A percentile compares a stretch with the other conserved stretches of the same genome.
phyloP scores from a whole-genome alignment of 2,797 vertebrate species.

The Anguilla megastoma region DNA sequence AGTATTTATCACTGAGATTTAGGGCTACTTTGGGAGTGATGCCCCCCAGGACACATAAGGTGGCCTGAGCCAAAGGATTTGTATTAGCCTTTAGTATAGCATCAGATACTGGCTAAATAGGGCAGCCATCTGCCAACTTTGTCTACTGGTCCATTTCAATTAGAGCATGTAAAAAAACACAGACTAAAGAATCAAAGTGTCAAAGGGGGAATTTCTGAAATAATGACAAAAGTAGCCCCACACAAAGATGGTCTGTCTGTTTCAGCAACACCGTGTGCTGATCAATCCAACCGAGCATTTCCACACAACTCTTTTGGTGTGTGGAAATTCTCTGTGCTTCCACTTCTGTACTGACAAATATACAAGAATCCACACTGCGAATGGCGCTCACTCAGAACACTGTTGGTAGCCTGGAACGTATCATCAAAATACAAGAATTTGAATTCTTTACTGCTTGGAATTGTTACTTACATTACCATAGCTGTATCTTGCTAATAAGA shows the following conservation, averaged over 20 bases:
- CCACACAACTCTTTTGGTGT: no score
- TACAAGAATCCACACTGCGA: neutral
- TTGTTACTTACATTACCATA: no score
- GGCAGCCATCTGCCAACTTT: slow-evolving; percentile 36
- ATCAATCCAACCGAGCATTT: no score
- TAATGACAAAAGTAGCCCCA: neutral
- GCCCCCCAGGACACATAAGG: neutral
- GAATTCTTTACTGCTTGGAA: no score
- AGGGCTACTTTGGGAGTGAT: neutral
- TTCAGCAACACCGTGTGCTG: neutral
- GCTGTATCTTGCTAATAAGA: no score
- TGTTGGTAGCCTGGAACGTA: neutral
- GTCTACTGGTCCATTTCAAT: neutral
- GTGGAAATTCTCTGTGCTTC: no score
- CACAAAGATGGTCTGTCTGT: neutral
- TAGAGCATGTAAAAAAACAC: neutral
- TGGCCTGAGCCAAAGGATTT: slow-evolving; percentile 31
- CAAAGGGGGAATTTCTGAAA: slow-evolving; percentile 11
- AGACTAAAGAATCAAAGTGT: neutral
- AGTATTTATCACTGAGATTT: neutral
- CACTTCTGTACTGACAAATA: no score
- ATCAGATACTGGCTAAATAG: slow-evolving; percentile 39
- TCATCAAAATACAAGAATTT: neutral
- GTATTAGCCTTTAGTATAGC: slow-evolving; percentile 29
- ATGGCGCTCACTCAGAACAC: neutral